Base-by-base conservation (phyloP, 2,888 invertebrate species). In the Sphecodes monilicornis region DNA sequence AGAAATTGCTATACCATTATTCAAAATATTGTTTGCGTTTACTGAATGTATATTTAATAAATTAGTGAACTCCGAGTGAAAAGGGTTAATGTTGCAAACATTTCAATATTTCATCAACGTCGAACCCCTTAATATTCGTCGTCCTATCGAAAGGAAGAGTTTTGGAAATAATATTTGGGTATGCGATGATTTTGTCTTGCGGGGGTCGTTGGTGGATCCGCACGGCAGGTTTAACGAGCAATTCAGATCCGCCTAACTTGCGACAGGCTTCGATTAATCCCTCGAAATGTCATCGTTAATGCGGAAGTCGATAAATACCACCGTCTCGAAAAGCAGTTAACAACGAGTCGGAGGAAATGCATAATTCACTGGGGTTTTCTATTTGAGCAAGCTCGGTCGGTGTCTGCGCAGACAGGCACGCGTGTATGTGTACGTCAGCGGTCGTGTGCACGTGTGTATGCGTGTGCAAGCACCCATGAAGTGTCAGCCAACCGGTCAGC, bases 401-500 rank as follows among this genome's bases (percentile, higher is more conserved):
- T 10, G 32, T 22, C 10, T 16, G 22, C 1, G 18, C 43, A 26
- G 16, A 60, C 1, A 5, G 60, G 29, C 1, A 5, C 60, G 26
- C 16, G 60, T 13, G 57, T 57, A 4, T 11, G 57, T 57, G 3
- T 13, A 26, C 1, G 57, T 57, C 10, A 10, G 22, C n/a, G 10
- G 22, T 22, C 50, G 57, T 57, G 11, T 13, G 18, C 4, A 3
- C 13, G 11, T 18, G 13, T 3, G 29, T 29, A 26, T 11, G 76
- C 50, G 64, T 57, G 82, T 82, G 73, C 69, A 73, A 83, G 72
- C 72, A 57, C 36, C 68, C 76, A 36, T 76, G 76, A 82, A 83
- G 76, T 82, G 72, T 83, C 83, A 83, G 82, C 60, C 72, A 60
- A 69, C 66, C 72, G 57, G 72, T 82, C 72, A 68, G 39, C 76